Evolutionary conservation across 2,888 invertebrate genomes (phyloP).

Genomic region (Plebejus melissa): DNA sequence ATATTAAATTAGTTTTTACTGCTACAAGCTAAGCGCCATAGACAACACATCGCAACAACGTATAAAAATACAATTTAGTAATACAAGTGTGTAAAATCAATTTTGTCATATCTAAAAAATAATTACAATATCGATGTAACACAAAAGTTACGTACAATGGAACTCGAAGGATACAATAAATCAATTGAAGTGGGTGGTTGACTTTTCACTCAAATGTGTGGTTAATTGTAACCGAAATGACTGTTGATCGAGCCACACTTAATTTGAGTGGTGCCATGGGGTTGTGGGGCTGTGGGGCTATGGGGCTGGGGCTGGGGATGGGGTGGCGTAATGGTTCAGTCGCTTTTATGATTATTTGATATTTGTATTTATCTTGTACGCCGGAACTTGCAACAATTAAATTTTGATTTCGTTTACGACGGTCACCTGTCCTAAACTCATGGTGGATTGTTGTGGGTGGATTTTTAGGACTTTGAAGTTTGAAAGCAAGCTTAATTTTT

Average conservation of each 20-base stretch:
- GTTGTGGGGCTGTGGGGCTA: slow-evolving; percentile 53
- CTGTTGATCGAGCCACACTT: slow-evolving; percentile 79
- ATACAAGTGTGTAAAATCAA: not conserved
- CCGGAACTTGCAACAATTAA: slow-evolving; percentile 23
- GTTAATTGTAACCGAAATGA: slow-evolving; percentile 80
- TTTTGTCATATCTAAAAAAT: not conserved
- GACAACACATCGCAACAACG: not conserved
- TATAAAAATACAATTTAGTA: not conserved
- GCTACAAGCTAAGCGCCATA: not conserved
- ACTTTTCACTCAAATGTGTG: slow-evolving; percentile 80
- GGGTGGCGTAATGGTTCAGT: slow-evolving; percentile 65
- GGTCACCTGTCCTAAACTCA: not conserved
- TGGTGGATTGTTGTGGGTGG: not conserved
- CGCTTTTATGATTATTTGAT: slow-evolving; percentile 68
- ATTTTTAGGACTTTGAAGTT: not conserved
- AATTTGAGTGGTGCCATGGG: slow-evolving; percentile 76
- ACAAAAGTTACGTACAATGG: slow-evolving; percentile 70
- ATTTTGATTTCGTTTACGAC: slow-evolving; percentile 6
- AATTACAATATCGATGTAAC: slow-evolving; percentile 42
- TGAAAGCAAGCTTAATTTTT: too few species aligned
- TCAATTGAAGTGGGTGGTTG: slow-evolving; percentile 80
- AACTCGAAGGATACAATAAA: slow-evolving; percentile 75
- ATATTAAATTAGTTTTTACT: not conserved
- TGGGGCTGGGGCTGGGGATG: slow-evolving; percentile 48
- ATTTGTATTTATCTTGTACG: slow-evolving; percentile 43